phyloP scores from a whole-genome alignment of 2,113 vertebrate species.

The Leptobrachium ailaonicum region DNA sequence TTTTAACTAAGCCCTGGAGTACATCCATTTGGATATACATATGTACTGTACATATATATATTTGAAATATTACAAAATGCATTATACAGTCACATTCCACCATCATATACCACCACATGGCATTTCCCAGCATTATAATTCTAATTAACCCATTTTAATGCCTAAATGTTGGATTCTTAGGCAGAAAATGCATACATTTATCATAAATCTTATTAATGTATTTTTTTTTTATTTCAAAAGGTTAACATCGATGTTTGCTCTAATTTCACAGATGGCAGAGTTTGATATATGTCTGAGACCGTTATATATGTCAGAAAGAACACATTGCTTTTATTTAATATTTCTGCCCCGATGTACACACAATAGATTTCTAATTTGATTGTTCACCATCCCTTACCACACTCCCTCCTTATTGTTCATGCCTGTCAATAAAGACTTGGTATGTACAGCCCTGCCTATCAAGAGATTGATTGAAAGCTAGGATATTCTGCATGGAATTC shows the following conservation, averaged over 20 bases:
- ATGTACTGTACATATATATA: background rate
- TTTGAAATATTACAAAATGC: background rate
- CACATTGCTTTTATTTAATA: constrained; percentile 22
- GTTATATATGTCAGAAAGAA: constrained; percentile 5
- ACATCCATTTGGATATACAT: too few relatives aligned
- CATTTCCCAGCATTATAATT: too few relatives aligned
- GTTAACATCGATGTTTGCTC: constrained; percentile 14
- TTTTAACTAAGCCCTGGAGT: too few relatives aligned
- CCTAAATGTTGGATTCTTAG: too few relatives aligned
- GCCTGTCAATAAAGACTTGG: background rate
- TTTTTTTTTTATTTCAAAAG: constrained; percentile 5
- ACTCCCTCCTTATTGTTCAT: background rate
- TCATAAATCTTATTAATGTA: constrained; percentile 14
- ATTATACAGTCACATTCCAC: too few relatives aligned
- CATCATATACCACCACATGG: background rate
- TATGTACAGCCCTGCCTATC: background rate
- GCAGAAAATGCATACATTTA: background rate
- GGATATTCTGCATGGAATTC: background rate
- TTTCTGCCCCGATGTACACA: background rate
- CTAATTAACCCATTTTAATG: too few relatives aligned
- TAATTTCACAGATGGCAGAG: constrained; percentile 1
- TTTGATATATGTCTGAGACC: constrained; percentile 4
- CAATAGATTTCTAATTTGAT: background rate
- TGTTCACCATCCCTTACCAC: background rate
- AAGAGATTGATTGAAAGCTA: background rate